Evolutionary conservation across 2,113 vertebrate genomes (phyloP).

Genomic region (Elaphurus davidianus): DNA sequence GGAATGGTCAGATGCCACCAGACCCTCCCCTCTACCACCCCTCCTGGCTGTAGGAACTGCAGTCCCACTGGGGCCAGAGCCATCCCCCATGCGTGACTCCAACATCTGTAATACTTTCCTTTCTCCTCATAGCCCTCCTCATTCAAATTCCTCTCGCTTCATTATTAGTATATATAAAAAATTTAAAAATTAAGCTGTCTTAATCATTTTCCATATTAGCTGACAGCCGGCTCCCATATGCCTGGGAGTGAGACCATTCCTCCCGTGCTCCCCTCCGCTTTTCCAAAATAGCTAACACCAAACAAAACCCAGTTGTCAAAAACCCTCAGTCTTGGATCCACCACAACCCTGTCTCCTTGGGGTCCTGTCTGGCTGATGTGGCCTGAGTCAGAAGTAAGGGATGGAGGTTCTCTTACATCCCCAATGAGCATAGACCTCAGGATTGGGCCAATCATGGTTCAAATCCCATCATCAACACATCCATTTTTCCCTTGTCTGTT

Average conservation of each 20-base stretch:
- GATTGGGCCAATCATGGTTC: neutral
- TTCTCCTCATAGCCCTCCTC: neutral
- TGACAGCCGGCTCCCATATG: constrained; percentile 72
- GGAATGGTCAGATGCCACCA: neutral
- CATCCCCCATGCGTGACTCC: constrained; percentile 38
- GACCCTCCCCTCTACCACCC: neutral
- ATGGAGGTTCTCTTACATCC: neutral
- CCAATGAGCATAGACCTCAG: neutral
- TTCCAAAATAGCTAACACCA: constrained; percentile 58
- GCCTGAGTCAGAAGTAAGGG: neutral
- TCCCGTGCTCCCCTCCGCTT: neutral
- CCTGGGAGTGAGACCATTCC: constrained; percentile 59
- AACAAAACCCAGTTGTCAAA: constrained; percentile 57
- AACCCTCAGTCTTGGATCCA: neutral
- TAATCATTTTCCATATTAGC: constrained; percentile 77
- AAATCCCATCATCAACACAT: neutral
- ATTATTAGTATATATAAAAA: constrained; percentile 69
- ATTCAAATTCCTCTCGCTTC: constrained; percentile 50
- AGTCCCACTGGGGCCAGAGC: neutral
- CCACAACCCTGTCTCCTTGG: neutral
- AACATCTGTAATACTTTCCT: constrained; percentile 65
- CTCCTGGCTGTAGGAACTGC: neutral
- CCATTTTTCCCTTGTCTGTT: neutral
- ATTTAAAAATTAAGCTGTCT: constrained; percentile 67
- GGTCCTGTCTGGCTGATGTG: neutral